Base-by-base conservation (phyloP, 2,113 vertebrate species). In the Rattus rattus region DNA sequence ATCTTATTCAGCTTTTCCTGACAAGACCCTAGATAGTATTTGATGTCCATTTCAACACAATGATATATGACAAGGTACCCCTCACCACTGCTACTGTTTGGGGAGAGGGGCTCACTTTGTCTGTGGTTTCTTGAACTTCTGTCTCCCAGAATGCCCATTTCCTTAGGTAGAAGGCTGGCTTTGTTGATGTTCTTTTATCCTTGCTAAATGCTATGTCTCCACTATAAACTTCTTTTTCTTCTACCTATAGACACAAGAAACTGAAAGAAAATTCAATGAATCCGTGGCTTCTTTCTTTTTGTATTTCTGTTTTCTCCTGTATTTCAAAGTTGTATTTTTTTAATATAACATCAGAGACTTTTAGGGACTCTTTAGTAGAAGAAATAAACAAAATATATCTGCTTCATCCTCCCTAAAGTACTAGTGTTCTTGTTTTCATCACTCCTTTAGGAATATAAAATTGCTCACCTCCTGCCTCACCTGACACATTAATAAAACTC, bases 381-480 rank as follows among this genome's bases (percentile, higher is more conserved):
- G 49, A 26, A 91, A 33, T 39, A 69, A 33, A 33, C 69, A 56
- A 43, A 10, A 36, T 80, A 4, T 14, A 47, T 30, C 36, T 52
- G 7, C 1, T 30, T 20, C 63, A 80, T 30, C 17, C 81, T 28
- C n/a, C 30, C 36, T n/a, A n/a, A 52, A 88, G 30, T 30, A 95
- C 17, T 61, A 3, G 33, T 63, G 10, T 9, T 5, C 28, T 14
- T 63, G 1, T 49, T n/a, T 61, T 76, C 19, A 22, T 33, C 20
- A 85, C 73, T 59, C 49, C 56, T 85, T 52, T 63, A 86, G 54
- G 95, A 92, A 83, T 56, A 92, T 26, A 63, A 73, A 80, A 91
- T 28, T 59, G 11, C 30, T 77, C 20, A 36, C 7, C 43, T 20
- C 28, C 36, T 8, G 2, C 30, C 49, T 80, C 67, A 77, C 14